phyloP scores from a whole-genome alignment of 2,888 invertebrate species.

The Nasonia oneida region DNA sequence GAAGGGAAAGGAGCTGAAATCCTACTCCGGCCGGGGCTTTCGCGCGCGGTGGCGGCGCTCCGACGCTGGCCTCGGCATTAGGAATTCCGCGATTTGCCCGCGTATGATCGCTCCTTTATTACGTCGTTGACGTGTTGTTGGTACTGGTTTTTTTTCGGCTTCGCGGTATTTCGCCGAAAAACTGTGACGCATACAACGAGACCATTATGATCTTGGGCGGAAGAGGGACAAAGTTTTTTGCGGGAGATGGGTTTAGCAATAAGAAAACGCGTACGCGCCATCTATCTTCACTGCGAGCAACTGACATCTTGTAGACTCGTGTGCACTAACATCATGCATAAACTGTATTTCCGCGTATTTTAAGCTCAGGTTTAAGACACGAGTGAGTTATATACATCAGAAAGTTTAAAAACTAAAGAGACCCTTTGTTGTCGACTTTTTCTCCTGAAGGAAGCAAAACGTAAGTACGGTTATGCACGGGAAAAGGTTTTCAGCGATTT shows the following conservation, averaged over 20 bases:
- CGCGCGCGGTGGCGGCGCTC: not conserved
- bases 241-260: not conserved
- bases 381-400: too few relatives aligned
- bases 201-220: not conserved
- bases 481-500: too few relatives aligned
- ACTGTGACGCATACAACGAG: not conserved
- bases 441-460: too few relatives aligned
- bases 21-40: not conserved
- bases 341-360: not conserved
- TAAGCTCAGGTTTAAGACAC: too few relatives aligned
- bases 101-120: not conserved
- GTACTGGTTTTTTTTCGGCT: not conserved
- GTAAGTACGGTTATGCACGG: too few relatives aligned
- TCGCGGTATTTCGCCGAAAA: not conserved
- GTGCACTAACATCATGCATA: not conserved
- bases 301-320: too few relatives aligned
- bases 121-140: not conserved
- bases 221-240: not conserved
- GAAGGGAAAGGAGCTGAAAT: constrained; percentile 54
- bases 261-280: too few relatives aligned
- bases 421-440: too few relatives aligned
- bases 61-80: not conserved
- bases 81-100: constrained; percentile 23
- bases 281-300: too few relatives aligned
- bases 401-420: too few relatives aligned